These are phyloP conservation scores for Ganaspis sp. DNA, from an alignment of 1,140 invertebrate species.

Conservation along the genomic window DNA sequence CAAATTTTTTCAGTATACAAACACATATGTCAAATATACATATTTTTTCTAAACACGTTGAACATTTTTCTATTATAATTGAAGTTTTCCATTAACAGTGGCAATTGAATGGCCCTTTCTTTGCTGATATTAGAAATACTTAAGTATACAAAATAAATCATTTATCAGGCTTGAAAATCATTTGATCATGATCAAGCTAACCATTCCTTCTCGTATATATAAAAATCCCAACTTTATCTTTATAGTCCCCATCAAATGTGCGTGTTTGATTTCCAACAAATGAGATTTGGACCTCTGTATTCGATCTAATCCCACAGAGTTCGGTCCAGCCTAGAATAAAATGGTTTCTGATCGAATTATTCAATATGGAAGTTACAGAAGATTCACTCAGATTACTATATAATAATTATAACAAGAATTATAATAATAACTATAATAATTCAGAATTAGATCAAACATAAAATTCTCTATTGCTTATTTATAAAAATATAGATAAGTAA, in stretches of 20 bases:
- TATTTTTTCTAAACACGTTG: too few relatives aligned
- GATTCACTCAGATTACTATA: too few relatives aligned
- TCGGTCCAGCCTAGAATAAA: not conserved
- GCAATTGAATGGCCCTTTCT: too few relatives aligned
- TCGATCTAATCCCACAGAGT: not conserved
- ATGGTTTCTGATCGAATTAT: not conserved
- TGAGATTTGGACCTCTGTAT: not conserved
- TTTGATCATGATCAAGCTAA: slow-evolving; percentile 1
- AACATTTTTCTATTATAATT: too few relatives aligned
- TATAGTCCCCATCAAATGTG: not conserved
- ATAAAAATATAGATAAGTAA: too few relatives aligned
- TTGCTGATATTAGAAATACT: too few relatives aligned
- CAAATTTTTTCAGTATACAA: too few relatives aligned
- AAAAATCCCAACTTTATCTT: not conserved
- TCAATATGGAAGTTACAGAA: not conserved
- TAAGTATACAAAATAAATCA: not conserved
- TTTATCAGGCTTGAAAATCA: not conserved
- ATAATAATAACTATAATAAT: not conserved
- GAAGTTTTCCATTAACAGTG: too few relatives aligned
- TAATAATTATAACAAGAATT: too few relatives aligned
- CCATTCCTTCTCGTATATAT: not conserved
- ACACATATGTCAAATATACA: too few relatives aligned
- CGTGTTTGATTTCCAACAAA: not conserved
- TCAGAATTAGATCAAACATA: too few relatives aligned
- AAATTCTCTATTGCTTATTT: too few relatives aligned